Conservation (phyloP, 2,797 vertebrate genomes). For the Microcaecilia unicolor region DNA sequence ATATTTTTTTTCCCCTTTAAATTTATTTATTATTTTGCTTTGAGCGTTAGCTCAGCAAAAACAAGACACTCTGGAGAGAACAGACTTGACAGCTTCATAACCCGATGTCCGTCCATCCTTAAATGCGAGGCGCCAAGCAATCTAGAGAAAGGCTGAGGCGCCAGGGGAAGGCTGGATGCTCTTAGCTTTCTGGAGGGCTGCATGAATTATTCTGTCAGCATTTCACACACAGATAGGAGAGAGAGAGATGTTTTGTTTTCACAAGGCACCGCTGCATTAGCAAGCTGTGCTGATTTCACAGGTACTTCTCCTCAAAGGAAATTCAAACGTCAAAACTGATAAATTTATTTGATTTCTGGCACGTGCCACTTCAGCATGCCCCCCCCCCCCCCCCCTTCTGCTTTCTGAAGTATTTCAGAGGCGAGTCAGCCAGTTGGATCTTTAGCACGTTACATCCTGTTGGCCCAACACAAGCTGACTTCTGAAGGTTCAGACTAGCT, state of each 20-base stretch:
- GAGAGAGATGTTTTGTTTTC: conserved; percentile 13
- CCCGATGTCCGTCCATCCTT: no score
- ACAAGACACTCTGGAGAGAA: neutral
- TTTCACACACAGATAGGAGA: rapidly evolving
- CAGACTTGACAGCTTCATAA: neutral
- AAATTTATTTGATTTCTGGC: conserved; percentile 23
- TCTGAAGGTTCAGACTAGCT: no score
- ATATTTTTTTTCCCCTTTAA: no score
- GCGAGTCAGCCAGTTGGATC: no score
- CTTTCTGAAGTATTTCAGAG: no score
- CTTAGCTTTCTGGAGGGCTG: neutral
- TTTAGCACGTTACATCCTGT: no score
- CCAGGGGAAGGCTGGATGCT: neutral
- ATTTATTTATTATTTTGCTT: neutral
- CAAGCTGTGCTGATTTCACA: conserved; percentile 18
- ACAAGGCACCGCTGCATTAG: conserved; percentile 15
- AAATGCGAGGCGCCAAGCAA: neutral
- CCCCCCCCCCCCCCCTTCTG: no score
- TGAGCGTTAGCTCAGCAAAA: neutral
- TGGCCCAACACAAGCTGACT: no score
- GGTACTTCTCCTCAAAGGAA: conserved; percentile 19
- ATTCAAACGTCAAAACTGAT: conserved; percentile 2
- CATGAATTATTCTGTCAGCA: conserved; percentile 4
- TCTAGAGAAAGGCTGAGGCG: rapidly evolving
- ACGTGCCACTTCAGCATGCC: neutral